These are phyloP conservation scores for Xanthia togata DNA, from an alignment of 2,888 invertebrate genomes.

Conservation along the genomic window DNA sequence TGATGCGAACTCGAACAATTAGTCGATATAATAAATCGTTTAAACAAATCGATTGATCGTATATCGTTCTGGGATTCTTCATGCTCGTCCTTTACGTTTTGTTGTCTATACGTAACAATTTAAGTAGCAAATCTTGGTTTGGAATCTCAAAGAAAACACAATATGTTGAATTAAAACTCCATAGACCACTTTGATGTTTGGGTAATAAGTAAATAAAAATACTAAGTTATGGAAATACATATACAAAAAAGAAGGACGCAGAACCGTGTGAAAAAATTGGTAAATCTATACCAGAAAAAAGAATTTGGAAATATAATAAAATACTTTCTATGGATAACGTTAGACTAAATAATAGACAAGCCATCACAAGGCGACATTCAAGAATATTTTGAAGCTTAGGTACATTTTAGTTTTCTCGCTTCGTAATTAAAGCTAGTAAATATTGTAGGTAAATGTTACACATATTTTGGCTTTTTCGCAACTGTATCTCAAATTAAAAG, in stretches of 20 bases:
- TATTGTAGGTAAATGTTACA: conserved; percentile 1
- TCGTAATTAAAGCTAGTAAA: conserved; percentile 8
- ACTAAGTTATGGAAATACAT: too few relatives aligned
- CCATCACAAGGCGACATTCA: conserved; percentile 37
- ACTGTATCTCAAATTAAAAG: conserved; percentile 5
- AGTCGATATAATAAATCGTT: conserved; percentile 67
- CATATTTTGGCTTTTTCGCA: neutral
- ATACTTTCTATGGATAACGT: conserved; percentile 12
- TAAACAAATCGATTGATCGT: conserved; percentile 63
- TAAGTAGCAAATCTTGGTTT: conserved; percentile 25
- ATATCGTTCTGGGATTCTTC: conserved; percentile 46
- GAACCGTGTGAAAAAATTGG: neutral
- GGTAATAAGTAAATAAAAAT: too few relatives aligned
- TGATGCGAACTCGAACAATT: conserved; percentile 68
- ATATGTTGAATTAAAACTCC: too few relatives aligned
- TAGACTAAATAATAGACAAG: conserved; percentile 27
- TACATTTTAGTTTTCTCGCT: conserved; percentile 22
- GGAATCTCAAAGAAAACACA: neutral
- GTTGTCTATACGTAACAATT: conserved; percentile 21
- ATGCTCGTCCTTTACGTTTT: conserved; percentile 41
- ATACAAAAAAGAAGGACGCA: neutral
- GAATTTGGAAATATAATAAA: neutral
- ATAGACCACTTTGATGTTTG: too few relatives aligned
- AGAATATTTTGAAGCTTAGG: conserved; percentile 15
- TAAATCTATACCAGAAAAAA: neutral